Percentiles rank a stretch among this genome's conserved stretches.
Conservation (phyloP, 92 coral and sea anemone species). For the Zoanthus gigantus region DNA sequence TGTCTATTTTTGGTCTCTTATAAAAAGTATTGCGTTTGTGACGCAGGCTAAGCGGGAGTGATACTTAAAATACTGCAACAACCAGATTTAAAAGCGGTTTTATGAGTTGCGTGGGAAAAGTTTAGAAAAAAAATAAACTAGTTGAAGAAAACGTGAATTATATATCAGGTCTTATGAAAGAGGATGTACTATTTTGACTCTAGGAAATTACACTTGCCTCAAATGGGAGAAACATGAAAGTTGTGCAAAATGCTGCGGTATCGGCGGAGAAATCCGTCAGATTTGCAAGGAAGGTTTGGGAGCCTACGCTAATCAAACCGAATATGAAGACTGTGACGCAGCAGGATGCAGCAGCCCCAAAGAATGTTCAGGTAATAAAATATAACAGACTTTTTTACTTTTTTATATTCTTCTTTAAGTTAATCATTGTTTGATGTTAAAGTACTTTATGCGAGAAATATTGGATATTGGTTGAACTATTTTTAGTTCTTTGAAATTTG, state of each 20-base stretch:
- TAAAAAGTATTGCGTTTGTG: no score
- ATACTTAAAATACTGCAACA: no score
- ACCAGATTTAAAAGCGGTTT: no score
- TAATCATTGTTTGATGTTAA: not conserved
- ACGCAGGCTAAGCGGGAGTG: no score
- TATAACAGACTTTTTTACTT: not conserved
- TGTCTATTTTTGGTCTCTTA: no score
- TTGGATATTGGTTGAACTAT: no score
- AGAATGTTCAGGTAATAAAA: conserved; percentile 25
- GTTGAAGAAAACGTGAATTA: no score
- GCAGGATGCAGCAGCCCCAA: conserved; percentile 35
- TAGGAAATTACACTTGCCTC: conserved; percentile 16
- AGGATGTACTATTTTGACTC: not conserved
- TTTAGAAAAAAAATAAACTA: no score
- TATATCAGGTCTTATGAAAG: no score
- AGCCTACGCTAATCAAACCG: conserved; percentile 15
- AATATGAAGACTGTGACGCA: not conserved
- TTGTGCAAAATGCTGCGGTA: conserved; percentile 16
- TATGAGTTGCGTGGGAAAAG: no score
- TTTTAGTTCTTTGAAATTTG: no score
- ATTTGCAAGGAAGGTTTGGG: conserved; percentile 22
- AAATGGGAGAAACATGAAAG: conserved; percentile 8
- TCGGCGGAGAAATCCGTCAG: not conserved
- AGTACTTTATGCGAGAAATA: not conserved
- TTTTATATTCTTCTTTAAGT: not conserved